Evolutionary conservation across 2,797 vertebrate genomes (phyloP), one percentile per base, ranked within the genome.

Genomic region (Steatocranus sp.): DNA sequence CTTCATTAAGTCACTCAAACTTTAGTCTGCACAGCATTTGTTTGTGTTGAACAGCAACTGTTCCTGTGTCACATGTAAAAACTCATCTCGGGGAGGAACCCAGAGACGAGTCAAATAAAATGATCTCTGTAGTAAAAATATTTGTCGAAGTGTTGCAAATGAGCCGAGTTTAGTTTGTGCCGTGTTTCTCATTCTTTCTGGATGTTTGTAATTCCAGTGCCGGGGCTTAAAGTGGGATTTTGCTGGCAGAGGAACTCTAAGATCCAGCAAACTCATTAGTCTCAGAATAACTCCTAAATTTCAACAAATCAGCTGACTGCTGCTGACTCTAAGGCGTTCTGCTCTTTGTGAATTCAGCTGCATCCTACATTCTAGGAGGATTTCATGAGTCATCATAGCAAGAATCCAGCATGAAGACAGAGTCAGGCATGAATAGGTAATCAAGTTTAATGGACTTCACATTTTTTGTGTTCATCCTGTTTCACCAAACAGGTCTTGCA

Each of bases 391-490:
- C 1, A 68, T 11, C 38, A 68, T 25, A 17, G 20, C 9, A 27
- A 14, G 38, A 46, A 27, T 46, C 15, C 15, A 48, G 66, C 23
- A 11, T 27, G 41, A 46, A 70, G 9, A 27, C 41, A 27, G 41
- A 18, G 25, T 43, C 23, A 7, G 41, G 9, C 38, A 43, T 25
- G 38, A 43, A 11, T 68, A 32, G 54, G 2, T 32, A 58, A 58
- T 18, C 54, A 32, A 32, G 1, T 58, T 18, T 0, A 18, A 58
- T 32, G 54, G 17, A 58, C 0, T 58, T 58, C 15, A 18, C 8
- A 4, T 30, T 34, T 12, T 61, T 38, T 63, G 32, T 63, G 30
- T 63, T 63, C 54, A 58, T 58, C 54, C 54, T 4, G 9, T 36
- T 36, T 36, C 12, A 68, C 36, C 36, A 68, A 41, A 68, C 36